Percentiles rank a stretch among this genome's conserved stretches.
Conservation (phyloP, 2,113 vertebrate genomes). For the Cervus canadensis region DNA sequence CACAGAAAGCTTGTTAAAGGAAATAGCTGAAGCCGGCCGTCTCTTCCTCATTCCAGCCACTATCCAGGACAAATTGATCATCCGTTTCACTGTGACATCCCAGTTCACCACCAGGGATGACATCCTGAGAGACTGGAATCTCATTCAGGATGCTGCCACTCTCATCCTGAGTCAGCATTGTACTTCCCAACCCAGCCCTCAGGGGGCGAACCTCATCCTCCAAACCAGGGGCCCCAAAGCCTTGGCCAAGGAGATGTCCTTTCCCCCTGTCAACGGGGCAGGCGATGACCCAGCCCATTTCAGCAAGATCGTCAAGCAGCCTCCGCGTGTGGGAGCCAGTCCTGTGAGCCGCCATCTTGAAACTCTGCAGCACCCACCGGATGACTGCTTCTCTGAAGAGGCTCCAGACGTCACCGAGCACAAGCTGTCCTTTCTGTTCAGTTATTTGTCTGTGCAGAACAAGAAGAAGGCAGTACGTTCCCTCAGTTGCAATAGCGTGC, state of each 20-base stretch:
- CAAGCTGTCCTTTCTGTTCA: slow-evolving; percentile 84
- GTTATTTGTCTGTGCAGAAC: slow-evolving; percentile 78
- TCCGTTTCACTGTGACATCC: slow-evolving; percentile 95
- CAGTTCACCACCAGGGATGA: slow-evolving; percentile 93
- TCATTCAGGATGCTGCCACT: slow-evolving; percentile 86
- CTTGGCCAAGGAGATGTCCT: background rate
- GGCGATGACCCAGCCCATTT: slow-evolving; percentile 53
- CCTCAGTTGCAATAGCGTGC: slow-evolving; percentile 91
- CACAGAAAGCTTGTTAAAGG: slow-evolving; percentile 91
- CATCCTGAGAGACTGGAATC: slow-evolving; percentile 90
- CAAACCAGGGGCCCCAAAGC: slow-evolving; percentile 2
- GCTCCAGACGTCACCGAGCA: slow-evolving; percentile 62
- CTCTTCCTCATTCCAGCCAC: slow-evolving; percentile 94
- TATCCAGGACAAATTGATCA: slow-evolving; percentile 89
- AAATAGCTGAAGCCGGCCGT: slow-evolving; percentile 86
- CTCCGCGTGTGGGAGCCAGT: slow-evolving; percentile 45
- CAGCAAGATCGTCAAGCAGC: slow-evolving; percentile 75
- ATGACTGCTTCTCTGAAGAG: slow-evolving; percentile 79
- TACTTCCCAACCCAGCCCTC: slow-evolving; percentile 60
- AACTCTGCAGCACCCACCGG: slow-evolving; percentile 53
- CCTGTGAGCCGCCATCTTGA: slow-evolving; percentile 50
- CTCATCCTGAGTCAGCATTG: slow-evolving; percentile 76
- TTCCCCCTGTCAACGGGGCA: slow-evolving; percentile 28
- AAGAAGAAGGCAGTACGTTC: slow-evolving; percentile 87
- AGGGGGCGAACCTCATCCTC: slow-evolving; percentile 38